A percentile compares a stretch with the other conserved stretches of the same genome.
Evolutionary conservation across 2,797 vertebrate genomes (phyloP).

Genomic region (Epinephelus coioides): DNA sequence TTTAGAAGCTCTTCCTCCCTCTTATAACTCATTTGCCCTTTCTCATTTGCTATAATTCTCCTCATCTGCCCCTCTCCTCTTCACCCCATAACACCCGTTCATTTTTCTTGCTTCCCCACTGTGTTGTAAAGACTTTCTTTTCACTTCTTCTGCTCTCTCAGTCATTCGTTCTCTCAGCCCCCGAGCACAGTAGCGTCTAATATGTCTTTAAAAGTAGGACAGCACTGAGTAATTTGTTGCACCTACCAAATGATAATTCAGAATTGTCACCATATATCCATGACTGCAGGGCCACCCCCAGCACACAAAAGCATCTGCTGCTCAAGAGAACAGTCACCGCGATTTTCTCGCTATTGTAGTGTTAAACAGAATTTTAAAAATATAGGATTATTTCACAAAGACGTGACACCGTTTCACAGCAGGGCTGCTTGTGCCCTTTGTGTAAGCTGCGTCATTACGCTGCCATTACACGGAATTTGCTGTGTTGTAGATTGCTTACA

Average conservation of each 20-base stretch:
- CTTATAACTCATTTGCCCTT: constrained; percentile 62
- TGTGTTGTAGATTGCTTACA: constrained; percentile 34
- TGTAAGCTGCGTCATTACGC: constrained; percentile 48
- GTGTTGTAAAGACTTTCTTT: constrained; percentile 61
- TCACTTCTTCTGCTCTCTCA: constrained; percentile 64
- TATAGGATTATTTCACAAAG: constrained; percentile 62
- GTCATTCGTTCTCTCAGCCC: constrained; percentile 70
- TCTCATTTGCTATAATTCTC: constrained; percentile 69
- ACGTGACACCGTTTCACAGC: constrained; percentile 54
- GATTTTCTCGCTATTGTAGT: constrained; percentile 39
- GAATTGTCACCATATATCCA: constrained; percentile 71
- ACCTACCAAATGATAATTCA: constrained; percentile 79
- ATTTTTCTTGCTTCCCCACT: constrained; percentile 60
- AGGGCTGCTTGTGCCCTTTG: constrained; percentile 41
- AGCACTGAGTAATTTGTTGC: constrained; percentile 80
- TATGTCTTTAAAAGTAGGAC: constrained; percentile 84
- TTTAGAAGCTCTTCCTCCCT: constrained; percentile 46
- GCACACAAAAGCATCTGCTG: constrained; percentile 42
- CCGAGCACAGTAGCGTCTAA: constrained; percentile 69
- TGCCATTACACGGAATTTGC: constrained; percentile 36
- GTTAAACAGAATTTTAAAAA: constrained; percentile 50
- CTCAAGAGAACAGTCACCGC: constrained; percentile 47
- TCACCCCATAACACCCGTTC: constrained; percentile 33
- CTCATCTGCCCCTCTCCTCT: constrained; percentile 30
- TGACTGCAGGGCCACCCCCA: constrained; percentile 61